phyloP scores from a whole-genome alignment of 1,140 invertebrate genomes.

The Maniola jurtina region DNA sequence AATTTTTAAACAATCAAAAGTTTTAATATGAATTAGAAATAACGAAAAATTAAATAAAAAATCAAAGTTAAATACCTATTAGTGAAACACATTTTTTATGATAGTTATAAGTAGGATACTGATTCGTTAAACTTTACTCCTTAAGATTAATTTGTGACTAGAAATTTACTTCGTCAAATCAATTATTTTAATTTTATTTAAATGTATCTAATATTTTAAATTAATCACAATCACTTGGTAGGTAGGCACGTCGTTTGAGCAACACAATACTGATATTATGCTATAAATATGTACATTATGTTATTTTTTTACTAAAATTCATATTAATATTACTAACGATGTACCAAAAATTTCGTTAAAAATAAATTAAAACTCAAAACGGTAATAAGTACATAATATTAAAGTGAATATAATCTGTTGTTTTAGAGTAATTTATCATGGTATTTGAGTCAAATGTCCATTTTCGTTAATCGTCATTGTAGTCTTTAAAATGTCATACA shows the following conservation, averaged over 20 bases:
- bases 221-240: conserved; percentile 6
- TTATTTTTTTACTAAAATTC: too few relatives aligned
- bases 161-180: conserved; percentile 6
- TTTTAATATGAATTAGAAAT: too few relatives aligned
- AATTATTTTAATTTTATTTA: conserved; percentile 10
- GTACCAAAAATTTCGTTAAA: too few relatives aligned
- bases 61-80: too few relatives aligned
- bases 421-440: not conserved
- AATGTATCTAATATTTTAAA: conserved; percentile 14
- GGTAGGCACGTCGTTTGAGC: conserved; percentile 25
- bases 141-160: conserved; percentile 28
- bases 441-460: not conserved
- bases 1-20: too few relatives aligned
- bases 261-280: conserved; percentile 27
- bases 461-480: not conserved
- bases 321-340: too few relatives aligned
- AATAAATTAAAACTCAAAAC: too few relatives aligned
- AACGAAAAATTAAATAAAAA: too few relatives aligned
- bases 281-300: not conserved
- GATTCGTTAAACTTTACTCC: not conserved
- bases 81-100: too few relatives aligned
- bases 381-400: too few relatives aligned
- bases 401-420: too few relatives aligned
- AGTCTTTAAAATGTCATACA: not conserved
- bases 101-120: not conserved